Percentiles rank a stretch among this genome's conserved stretches.
Evolutionary conservation across 2,797 vertebrate genomes (phyloP).

Genomic region (Brachyalestes nurse): DNA sequence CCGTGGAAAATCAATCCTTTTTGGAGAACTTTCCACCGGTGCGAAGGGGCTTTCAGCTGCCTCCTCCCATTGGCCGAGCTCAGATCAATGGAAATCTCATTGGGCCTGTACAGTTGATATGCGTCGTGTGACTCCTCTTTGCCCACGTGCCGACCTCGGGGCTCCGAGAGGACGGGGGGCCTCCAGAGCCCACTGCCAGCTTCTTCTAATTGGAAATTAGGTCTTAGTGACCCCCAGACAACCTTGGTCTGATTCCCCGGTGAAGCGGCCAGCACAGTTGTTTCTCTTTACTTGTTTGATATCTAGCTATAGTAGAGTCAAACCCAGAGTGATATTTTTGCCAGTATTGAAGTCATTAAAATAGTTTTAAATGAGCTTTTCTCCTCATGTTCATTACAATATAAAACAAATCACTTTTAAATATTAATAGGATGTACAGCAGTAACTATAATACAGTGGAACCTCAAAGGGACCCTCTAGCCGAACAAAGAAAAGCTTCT

Average conservation of each 20-base stretch:
- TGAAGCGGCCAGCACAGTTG: constrained; percentile 19
- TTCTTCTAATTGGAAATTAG: constrained; percentile 58
- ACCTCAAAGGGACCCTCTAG: not conserved
- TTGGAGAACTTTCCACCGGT: constrained; percentile 70
- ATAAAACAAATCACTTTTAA: no score
- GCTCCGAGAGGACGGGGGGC: constrained; percentile 44
- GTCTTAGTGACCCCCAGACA: constrained; percentile 36
- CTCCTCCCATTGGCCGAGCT: constrained; percentile 63
- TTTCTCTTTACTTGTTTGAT: not conserved
- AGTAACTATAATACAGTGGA: not conserved
- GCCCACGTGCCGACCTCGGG: constrained; percentile 63
- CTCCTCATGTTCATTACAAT: not conserved
- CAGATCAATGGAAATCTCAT: constrained; percentile 72
- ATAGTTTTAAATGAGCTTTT: not conserved
- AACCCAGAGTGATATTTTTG: not conserved
- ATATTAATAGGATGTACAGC: not conserved
- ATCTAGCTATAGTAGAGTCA: not conserved
- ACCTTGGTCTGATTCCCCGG: constrained; percentile 35
- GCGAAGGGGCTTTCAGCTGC: constrained; percentile 61
- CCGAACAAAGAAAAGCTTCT: no score
- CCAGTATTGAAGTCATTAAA: not conserved
- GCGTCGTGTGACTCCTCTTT: constrained; percentile 63
- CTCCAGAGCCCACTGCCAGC: constrained; percentile 37
- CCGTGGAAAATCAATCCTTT: constrained; percentile 79
- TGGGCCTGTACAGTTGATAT: constrained; percentile 65